Conservation (phyloP, 2,797 vertebrate genomes). For the Helarctos malayanus region DNA sequence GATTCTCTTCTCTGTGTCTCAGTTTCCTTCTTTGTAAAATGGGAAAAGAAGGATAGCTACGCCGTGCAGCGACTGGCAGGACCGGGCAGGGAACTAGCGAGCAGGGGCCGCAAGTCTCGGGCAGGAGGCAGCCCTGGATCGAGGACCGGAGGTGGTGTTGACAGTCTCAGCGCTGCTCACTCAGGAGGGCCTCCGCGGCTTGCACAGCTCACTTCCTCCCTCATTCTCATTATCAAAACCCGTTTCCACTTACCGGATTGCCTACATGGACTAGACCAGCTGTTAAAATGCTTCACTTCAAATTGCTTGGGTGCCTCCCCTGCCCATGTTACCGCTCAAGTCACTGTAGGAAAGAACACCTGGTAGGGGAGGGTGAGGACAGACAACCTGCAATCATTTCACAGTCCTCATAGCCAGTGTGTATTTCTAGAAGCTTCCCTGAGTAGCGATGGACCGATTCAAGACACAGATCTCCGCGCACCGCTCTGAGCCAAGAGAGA, state of each 20-base stretch:
- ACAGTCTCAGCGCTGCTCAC: rapidly evolving
- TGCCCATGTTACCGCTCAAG: background rate
- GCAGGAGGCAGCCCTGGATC: rapidly evolving
- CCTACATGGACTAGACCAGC: background rate
- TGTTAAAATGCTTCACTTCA: background rate
- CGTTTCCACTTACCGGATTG: background rate
- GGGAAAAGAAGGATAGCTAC: background rate
- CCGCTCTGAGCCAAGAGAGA: background rate
- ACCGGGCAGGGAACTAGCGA: rapidly evolving
- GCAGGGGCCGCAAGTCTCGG: rapidly evolving
- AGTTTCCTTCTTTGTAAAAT: background rate
- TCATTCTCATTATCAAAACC: background rate
- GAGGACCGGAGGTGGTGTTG: rapidly evolving
- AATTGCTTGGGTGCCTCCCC: background rate
- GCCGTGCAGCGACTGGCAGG: rapidly evolving
- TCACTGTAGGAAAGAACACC: background rate
- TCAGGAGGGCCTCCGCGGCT: background rate
- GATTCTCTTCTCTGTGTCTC: too few species aligned
- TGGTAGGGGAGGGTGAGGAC: background rate
- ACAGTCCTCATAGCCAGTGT: background rate
- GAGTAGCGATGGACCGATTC: background rate
- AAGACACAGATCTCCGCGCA: background rate
- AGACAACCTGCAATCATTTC: background rate
- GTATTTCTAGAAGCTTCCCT: constrained; percentile 39
- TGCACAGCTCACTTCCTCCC: rapidly evolving